Base-by-base conservation (phyloP, 2,888 invertebrate species). In the Drosophila falleni region DNA sequence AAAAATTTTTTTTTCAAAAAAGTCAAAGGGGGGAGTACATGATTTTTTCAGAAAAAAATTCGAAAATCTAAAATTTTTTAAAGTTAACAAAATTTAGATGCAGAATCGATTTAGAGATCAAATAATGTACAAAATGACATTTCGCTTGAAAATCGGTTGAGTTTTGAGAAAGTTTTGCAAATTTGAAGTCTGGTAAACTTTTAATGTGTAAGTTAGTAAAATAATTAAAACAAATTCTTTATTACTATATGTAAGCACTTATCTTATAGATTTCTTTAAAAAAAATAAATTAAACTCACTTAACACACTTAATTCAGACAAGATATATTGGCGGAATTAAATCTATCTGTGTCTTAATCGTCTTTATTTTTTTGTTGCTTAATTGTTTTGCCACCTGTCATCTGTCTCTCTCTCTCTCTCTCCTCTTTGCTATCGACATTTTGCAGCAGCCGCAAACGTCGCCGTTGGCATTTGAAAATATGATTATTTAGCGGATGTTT, bases 401-500 rank as follows among this genome's bases (percentile, higher is more conserved):
- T 51, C 50, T 15, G 5, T 5, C 8, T 0, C 19, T 10, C 15
- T 26, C 23, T 23, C 23, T 23, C 9, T 15, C 26, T 11, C 47
- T 10, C 16, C 6, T 8, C 31, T 8, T 9, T 35, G 31, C 44
- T 35, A 35, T 44, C 35, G 35, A 56, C 44, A 56, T 41, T 29
- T 41, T 29, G 19, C 46, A 42, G 29, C 54, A 54, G 41, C 42
- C 51, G 5, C 26, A 8, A 41, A 41, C 37, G 35, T 26, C 31
- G 72, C 50, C 73, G 75, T 76, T 79, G 73, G 77, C 90, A 89
- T 89, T 90, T 82, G 83, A 81, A 80, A 80, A 89, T 91, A 84
- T 90, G 90, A 90, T 91, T 91, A 90, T 91, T 90, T 91, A 83
- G 90, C 91, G 91, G 90, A 90, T 91, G 91, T 90, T 90, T 91